Percentiles rank a stretch among this genome's conserved stretches.
Evolutionary conservation across 2,113 vertebrate species (phyloP).

Genomic region (Limnothrissa miodon): DNA sequence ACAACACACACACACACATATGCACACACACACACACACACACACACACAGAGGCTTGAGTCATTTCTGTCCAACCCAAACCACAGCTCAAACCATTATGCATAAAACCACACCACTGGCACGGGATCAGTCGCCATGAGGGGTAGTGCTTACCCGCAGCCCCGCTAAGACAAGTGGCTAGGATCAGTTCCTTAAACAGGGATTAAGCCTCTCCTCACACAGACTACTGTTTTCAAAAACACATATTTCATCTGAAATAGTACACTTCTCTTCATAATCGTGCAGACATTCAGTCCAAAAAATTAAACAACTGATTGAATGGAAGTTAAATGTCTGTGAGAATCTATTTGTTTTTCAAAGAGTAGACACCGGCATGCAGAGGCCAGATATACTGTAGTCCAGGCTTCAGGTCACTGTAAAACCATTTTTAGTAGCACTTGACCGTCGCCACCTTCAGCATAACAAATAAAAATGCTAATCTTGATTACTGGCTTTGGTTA

Average conservation of each 20-base stretch:
- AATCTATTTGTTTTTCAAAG: neutral
- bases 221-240: slow-evolving; percentile 4
- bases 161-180: neutral
- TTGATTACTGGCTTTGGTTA: neutral
- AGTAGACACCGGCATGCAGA: neutral
- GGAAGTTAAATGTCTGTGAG: no score
- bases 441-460: neutral
- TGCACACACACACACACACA: neutral
- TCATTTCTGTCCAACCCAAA: neutral
- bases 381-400: neutral
- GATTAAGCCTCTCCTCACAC: neutral
- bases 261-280: neutral
- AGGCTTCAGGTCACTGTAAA: neutral
- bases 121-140: neutral
- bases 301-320: neutral
- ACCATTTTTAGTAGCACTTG: neutral
- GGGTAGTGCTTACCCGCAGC: neutral
- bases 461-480: neutral
- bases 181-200: neutral
- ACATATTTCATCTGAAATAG: slow-evolving; percentile 10
- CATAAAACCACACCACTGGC: slow-evolving; percentile 10
- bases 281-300: neutral
- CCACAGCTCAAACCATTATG: slow-evolving; percentile 17
- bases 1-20: neutral
- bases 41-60: neutral